Evolutionary conservation across 2,113 vertebrate species (phyloP), one percentile per base, ranked within the genome.

Genomic region (Rhabdornis inornatus): DNA sequence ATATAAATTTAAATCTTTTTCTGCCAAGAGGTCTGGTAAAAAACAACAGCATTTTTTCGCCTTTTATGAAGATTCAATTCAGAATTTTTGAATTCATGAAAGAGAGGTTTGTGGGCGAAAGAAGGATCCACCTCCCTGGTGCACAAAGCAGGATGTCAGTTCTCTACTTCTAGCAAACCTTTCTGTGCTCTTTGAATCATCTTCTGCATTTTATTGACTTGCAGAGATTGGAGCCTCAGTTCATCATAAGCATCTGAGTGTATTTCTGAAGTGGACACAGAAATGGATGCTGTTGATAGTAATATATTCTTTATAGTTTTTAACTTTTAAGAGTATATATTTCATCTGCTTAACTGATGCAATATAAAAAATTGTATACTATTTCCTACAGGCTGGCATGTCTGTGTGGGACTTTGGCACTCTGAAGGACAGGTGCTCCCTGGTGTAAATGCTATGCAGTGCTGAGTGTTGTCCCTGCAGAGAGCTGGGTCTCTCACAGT

Each of bases 271-370:
- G 24, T 17, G 21, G 61, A 14, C 25, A 33, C 11, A 31, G 56
- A 39, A 64, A 42, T 6, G 13, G 33, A 15, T 60, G 37, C 11
- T 37, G 20, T 31, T 47, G 33, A 20, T 13, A 64, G 14, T 3
- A n/a, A 30, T 0, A 1, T 2, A 6, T 33, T 80, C 13, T 57
- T 81, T 30, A 45, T 0, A 6, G 0, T 6, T 44, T 72, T 61
- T 19, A 3, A 30, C 20, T n/a, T 21, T 77, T 23, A 63, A 22
- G 25, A 44, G 11, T 20, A 4, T 45, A 8, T 15, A 35, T 76
- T 66, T 84, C 53, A 68, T 8, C 61, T 89, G 33, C 39, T 50
- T 33, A 39, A 33, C 27, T 31, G n/a, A 23, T n/a, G 31, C 33
- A 10, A 40, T 13, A n/a, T 13, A 16, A 61, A 35, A 50, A 42